Evolutionary conservation across 2,888 invertebrate genomes (phyloP).

Genomic region (Sussaba pulchella): DNA sequence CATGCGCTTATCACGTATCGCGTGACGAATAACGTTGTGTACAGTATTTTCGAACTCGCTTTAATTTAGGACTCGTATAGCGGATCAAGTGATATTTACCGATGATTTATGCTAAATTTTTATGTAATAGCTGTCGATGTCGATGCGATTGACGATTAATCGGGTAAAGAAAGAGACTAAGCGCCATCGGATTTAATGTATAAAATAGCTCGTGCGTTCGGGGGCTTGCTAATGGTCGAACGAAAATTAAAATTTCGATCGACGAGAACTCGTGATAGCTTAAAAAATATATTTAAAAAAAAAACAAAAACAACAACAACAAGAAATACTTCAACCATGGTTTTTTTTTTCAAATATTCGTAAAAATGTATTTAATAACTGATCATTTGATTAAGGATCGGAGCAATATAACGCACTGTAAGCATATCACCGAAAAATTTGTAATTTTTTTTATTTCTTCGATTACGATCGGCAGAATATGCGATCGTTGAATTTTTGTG

Average conservation of each 20-base stretch:
- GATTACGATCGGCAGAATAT: too few relatives aligned
- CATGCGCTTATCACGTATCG: conserved; percentile 59
- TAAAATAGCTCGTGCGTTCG: conserved; percentile 6
- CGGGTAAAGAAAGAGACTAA: not conserved
- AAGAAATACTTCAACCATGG: too few relatives aligned
- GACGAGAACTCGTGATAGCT: not conserved
- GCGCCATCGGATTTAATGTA: not conserved
- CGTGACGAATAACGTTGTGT: conserved; percentile 65
- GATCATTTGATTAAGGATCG: conserved; percentile 13
- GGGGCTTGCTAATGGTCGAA: conserved; percentile 19
- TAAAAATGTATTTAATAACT: too few relatives aligned
- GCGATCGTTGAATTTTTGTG: too few relatives aligned
- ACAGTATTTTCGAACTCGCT: conserved; percentile 71
- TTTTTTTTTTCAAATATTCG: too few relatives aligned
- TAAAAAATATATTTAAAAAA: too few relatives aligned
- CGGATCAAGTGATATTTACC: conserved; percentile 43
- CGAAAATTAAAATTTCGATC: not conserved
- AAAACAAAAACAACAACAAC: too few relatives aligned
- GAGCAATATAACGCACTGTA: conserved; percentile 44
- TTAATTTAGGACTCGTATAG: conserved; percentile 49
- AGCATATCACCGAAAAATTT: conserved; percentile 47
- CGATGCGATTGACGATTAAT: conserved; percentile 6
- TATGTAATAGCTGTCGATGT: conserved; percentile 22
- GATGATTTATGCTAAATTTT: conserved; percentile 37
- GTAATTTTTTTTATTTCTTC: not conserved